Evolutionary conservation across 2,113 vertebrate species (phyloP).

Genomic region (Corvus hawaiiensis): DNA sequence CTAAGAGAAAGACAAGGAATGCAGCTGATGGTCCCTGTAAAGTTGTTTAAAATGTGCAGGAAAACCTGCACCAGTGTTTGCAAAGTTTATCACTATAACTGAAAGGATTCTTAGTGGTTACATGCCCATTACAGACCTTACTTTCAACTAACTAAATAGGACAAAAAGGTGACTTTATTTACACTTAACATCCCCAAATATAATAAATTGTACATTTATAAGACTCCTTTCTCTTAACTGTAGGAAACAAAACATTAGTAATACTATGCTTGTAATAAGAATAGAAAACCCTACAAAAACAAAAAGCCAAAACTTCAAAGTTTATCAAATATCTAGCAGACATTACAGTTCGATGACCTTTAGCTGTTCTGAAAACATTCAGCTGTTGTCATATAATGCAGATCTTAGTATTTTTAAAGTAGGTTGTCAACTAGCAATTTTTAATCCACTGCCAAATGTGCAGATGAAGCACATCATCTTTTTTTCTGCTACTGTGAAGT

Average conservation of each 20-base stretch:
- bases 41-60: not conserved
- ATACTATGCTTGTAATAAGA: conserved; percentile 23
- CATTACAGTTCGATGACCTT: conserved; percentile 63
- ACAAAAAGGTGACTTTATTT: not conserved
- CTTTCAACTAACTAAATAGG: not conserved
- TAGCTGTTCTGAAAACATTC: conserved; percentile 71
- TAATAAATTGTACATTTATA: not conserved
- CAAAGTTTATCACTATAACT: not conserved
- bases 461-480: conserved; percentile 77
- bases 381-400: conserved; percentile 69
- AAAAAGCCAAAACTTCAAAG: conserved; percentile 71
- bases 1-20: not conserved
- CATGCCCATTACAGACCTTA: not conserved
- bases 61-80: not conserved
- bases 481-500: conserved; percentile 83
- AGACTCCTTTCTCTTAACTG: not conserved
- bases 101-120: not conserved
- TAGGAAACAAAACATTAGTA: conserved; percentile 23
- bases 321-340: conserved; percentile 73
- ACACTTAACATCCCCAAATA: not conserved
- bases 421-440: conserved; percentile 69
- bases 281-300: conserved; percentile 44
- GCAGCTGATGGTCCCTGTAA: not conserved
- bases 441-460: conserved; percentile 73
- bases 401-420: conserved; percentile 68